Percentiles rank a stretch among this genome's conserved stretches.
phyloP scores from a whole-genome alignment of 1,140 invertebrate genomes.

The Drosophila tropicalis region DNA sequence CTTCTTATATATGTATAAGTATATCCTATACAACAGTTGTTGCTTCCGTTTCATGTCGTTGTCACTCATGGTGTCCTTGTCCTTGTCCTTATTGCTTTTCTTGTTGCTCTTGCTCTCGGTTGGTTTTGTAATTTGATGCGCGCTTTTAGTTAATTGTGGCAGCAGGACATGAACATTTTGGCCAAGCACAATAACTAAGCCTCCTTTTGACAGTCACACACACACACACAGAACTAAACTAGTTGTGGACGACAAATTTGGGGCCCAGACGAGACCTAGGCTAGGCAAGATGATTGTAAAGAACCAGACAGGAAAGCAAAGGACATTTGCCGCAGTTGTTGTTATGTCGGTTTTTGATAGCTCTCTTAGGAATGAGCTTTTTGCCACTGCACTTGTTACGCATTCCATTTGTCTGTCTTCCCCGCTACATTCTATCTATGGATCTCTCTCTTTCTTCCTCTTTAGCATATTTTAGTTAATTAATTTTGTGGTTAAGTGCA shows the following conservation, averaged over 20 bases:
- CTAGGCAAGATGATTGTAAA: background rate
- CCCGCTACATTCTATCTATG: too few relatives aligned
- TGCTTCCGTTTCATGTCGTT: slow-evolving; percentile 76
- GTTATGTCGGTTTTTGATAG: slow-evolving; percentile 65
- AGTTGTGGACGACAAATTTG: background rate
- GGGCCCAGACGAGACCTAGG: background rate
- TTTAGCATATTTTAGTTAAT: slow-evolving; percentile 73
- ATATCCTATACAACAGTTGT: slow-evolving; percentile 54
- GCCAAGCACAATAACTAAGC: slow-evolving; percentile 71
- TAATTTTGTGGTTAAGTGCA: slow-evolving; percentile 74
- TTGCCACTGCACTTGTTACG: slow-evolving; percentile 38
- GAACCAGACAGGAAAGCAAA: slow-evolving; percentile 22
- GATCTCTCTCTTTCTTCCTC: too few relatives aligned
- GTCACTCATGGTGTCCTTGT: slow-evolving; percentile 51
- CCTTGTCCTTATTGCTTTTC: slow-evolving; percentile 35
- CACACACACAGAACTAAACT: background rate
- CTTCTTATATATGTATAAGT: slow-evolving; percentile 7
- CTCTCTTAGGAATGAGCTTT: slow-evolving; percentile 55
- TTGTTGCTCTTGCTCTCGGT: slow-evolving; percentile 45
- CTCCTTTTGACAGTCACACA: slow-evolving; percentile 36
- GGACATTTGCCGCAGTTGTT: slow-evolving; percentile 41
- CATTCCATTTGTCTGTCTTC: background rate
- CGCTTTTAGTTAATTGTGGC: slow-evolving; percentile 81
- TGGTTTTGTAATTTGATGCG: slow-evolving; percentile 80
- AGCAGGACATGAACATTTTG: slow-evolving; percentile 75